phyloP scores from a whole-genome alignment of 92 coral and sea anemone species.

The Actinostola sp. region DNA sequence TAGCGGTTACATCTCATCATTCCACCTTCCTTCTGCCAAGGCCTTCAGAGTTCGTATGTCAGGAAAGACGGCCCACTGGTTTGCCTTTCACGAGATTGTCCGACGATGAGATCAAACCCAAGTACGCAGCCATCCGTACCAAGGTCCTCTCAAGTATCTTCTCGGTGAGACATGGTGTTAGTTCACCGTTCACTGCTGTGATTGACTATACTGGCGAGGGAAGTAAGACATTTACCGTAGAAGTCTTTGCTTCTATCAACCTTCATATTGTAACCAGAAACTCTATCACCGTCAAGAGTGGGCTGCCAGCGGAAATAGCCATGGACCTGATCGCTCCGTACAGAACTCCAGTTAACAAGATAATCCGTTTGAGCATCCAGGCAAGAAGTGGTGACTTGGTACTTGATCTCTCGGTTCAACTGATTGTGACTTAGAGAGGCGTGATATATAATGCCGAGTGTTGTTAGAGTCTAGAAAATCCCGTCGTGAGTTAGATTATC shows the following conservation, averaged over 20 bases:
- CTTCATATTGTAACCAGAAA: not conserved
- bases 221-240: slow-evolving; percentile 14
- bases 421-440: not conserved
- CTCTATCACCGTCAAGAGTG: not conserved
- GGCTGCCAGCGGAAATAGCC: not conserved
- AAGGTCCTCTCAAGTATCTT: slow-evolving; percentile 1
- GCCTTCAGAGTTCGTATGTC: slow-evolving; percentile 50
- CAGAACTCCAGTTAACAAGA: not conserved
- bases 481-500: too few relatives aligned
- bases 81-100: slow-evolving; percentile 49
- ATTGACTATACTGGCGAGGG: slow-evolving; percentile 20
- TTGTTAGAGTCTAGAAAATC: too few relatives aligned
- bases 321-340: not conserved
- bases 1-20: slow-evolving; percentile 39
- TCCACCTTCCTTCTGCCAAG: slow-evolving; percentile 22
- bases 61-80: slow-evolving; percentile 40
- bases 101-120: slow-evolving; percentile 43
- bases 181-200: not conserved
- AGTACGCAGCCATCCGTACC: slow-evolving; percentile 33
- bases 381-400: slow-evolving; percentile 15
- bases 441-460: too few relatives aligned
- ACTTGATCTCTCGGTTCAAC: not conserved
- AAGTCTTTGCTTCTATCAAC: not conserved
- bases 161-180: slow-evolving; percentile 17
- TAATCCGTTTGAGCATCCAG: not conserved